A percentile compares a stretch with the other conserved stretches of the same genome.
phyloP scores from a whole-genome alignment of 2,113 vertebrate genomes.

The Amazona guildingii region DNA sequence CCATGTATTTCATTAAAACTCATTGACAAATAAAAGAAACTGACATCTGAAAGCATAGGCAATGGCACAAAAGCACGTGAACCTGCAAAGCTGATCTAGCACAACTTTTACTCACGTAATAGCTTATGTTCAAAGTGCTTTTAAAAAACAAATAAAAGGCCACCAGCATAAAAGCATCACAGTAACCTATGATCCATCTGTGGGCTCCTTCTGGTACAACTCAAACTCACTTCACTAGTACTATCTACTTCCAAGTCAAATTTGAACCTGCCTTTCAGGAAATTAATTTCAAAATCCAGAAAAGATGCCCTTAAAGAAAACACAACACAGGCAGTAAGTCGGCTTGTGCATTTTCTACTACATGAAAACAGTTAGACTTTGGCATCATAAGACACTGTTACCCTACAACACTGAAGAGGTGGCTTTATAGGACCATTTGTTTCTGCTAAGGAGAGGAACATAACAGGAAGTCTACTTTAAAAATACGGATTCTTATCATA shows the following conservation, averaged over 20 bases:
- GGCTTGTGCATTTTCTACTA: neutral
- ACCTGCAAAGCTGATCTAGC: neutral
- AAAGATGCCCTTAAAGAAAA: neutral
- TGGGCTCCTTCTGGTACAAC: neutral
- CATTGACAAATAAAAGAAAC: neutral
- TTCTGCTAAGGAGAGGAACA: neutral
- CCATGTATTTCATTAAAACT: neutral
- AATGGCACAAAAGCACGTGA: neutral
- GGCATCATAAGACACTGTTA: neutral
- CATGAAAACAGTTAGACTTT: neutral
- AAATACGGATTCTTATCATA: neutral
- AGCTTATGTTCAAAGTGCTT: neutral
- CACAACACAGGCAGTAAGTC: neutral
- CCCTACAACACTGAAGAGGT: neutral
- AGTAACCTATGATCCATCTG: neutral
- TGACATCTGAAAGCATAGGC: neutral
- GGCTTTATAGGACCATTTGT: neutral
- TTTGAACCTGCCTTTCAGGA: neutral
- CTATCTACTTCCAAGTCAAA: neutral
- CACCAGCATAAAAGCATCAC: neutral
- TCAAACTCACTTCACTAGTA: neutral
- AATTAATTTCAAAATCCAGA: conserved; percentile 2
- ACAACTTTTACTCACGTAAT: neutral
- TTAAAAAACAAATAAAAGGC: neutral
- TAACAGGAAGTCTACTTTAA: neutral